Percentiles rank a stretch among this genome's conserved stretches.
Conservation (phyloP, 2,113 vertebrate genomes). For the Cryptotis parvus region DNA sequence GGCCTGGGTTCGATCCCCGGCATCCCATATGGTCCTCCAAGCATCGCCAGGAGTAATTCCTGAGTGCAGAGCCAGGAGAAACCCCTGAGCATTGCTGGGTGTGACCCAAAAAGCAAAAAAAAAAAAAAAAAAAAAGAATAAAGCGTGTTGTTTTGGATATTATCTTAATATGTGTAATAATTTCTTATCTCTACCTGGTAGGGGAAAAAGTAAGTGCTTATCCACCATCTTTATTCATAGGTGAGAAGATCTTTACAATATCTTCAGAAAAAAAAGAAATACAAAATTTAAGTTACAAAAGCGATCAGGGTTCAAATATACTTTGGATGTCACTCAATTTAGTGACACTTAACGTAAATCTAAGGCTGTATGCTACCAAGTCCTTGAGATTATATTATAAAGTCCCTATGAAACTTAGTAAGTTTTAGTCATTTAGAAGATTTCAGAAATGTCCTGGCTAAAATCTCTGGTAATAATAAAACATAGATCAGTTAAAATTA, state of each 20-base stretch:
- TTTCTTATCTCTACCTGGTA: not conserved
- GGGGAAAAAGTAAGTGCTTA: not conserved
- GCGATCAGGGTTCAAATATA: not conserved
- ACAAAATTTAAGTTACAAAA: not conserved
- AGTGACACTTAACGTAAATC: conserved; percentile 21
- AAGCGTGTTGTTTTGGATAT: too few species aligned
- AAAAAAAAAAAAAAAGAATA: too few species aligned
- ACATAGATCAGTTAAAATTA: conserved; percentile 39
- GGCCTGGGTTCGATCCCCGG: too few species aligned
- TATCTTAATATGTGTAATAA: conserved; percentile 42
- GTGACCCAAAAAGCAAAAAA: too few species aligned
- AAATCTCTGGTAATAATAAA: conserved; percentile 53
- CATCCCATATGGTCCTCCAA: too few species aligned
- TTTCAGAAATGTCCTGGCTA: not conserved
- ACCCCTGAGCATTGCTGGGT: too few species aligned
- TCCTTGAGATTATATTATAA: conserved; percentile 25
- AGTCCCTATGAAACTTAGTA: not conserved
- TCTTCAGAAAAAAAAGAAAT: conserved; percentile 36
- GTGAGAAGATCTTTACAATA: conserved; percentile 28
- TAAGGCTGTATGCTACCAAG: not conserved
- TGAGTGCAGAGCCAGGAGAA: too few species aligned
- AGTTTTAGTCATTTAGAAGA: conserved; percentile 36
- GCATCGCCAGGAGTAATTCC: too few species aligned
- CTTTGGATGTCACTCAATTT: conserved; percentile 12
- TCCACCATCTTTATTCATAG: conserved; percentile 38